These are phyloP conservation scores for Aplodontia rufa DNA, from an alignment of 2,113 vertebrate species.

Conservation along the genomic window DNA sequence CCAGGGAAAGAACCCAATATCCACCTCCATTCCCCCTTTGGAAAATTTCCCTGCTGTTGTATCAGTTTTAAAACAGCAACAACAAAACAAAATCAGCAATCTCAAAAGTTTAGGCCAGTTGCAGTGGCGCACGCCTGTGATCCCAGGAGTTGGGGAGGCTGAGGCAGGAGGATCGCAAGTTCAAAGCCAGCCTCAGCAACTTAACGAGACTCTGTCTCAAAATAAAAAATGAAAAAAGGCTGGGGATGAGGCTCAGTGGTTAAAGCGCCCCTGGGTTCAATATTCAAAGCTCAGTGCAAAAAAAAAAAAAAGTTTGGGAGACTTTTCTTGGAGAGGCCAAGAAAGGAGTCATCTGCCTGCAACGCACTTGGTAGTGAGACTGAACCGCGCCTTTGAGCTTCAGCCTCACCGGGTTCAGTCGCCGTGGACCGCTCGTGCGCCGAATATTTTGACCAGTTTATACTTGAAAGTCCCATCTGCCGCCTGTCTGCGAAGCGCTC, in stretches of 20 bases:
- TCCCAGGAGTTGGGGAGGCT: too few relatives aligned
- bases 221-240: too few relatives aligned
- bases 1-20: neutral
- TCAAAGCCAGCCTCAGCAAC: too few relatives aligned
- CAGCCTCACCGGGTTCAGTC: neutral
- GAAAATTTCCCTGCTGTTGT: neutral
- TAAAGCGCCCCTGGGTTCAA: too few relatives aligned
- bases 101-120: constrained; percentile 63
- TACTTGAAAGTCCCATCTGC: neutral
- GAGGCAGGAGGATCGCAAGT: too few relatives aligned
- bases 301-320: constrained; percentile 55
- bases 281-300: too few relatives aligned
- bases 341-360: neutral
- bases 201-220: too few relatives aligned
- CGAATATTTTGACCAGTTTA: neutral
- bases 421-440: fast-evolving
- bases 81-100: neutral
- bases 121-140: too few relatives aligned
- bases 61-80: neutral
- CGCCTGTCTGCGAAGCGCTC: neutral
- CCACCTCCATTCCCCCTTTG: neutral
- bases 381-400: neutral
- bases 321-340: neutral
- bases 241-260: too few relatives aligned
- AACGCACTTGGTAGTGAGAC: neutral